Base-by-base conservation (phyloP, 2,888 invertebrate genomes). In the Mimachlamys varia region DNA sequence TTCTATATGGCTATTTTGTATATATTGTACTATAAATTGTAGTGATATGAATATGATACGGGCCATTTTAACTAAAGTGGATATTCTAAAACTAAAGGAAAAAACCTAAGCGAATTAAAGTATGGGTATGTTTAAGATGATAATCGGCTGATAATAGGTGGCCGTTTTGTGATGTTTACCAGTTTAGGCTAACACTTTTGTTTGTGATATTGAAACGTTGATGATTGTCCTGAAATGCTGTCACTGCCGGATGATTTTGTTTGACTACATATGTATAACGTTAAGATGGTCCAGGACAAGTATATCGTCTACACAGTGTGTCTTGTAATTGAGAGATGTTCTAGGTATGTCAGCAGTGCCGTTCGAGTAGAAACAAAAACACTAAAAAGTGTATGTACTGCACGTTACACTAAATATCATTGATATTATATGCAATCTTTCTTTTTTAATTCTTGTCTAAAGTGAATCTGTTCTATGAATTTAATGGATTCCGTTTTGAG, bases 11-110 rank as follows among this genome's bases (percentile, higher is more conserved):
- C 7, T 76, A 76, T 27, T 76, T 76, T 76, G 76, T 76, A 76
- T 76, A 76, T 76, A 76, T 76, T 76, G 76, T 76, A 76, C 76
- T 15, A 76, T 76, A 76, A 76, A 27, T 76, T 76, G 76, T 76
- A 76, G 76, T 76, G 33, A 76, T 76, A 76, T 76, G 33, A 76
- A 12, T 76, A 76, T 76, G 12, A 76, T 33, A 33, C 33, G 76
- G 76, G 76, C 76, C 76, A 76, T 76, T 76, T 76, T 76, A 76
- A 76, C 76, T 27, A 76, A 3, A 44, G 44, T 44, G 53, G 5
- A 76, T 76, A 33, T 76, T 27, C 76, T 33, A 76, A 76, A 76
- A 76, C 53, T 19, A 33, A 58, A 19, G 58, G 2, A 58, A 58
- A 22, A 7, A 58, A 22, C 44, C 15, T 19, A 10, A 53, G 53